A percentile compares a stretch with the other conserved stretches of the same genome.
These are phyloP conservation scores for Himalopsyche anomala DNA, from an alignment of 2,888 invertebrate species.

Conservation along the genomic window DNA sequence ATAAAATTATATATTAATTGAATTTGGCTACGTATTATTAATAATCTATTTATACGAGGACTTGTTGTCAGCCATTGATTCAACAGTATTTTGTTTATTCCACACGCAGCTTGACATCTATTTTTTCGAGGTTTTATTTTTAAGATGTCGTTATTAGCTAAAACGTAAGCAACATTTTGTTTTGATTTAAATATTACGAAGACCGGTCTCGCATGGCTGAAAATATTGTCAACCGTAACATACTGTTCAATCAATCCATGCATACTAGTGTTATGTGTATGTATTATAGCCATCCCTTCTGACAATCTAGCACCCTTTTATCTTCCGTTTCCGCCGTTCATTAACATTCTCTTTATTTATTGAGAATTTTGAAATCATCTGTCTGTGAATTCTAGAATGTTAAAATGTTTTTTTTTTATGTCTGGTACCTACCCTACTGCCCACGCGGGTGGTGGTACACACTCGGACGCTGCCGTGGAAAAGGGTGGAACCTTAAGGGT, in stretches of 20 bases:
- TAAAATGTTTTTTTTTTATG: conserved; percentile 54
- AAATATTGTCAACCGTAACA: too few relatives aligned
- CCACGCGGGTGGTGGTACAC: background rate
- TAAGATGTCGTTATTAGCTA: too few relatives aligned
- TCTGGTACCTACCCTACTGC: conserved; percentile 47
- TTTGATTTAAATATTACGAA: too few relatives aligned
- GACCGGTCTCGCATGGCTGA: too few relatives aligned
- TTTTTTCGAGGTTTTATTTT: too few relatives aligned
- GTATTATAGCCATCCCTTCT: background rate
- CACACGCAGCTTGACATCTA: too few relatives aligned
- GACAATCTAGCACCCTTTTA: conserved; percentile 8
- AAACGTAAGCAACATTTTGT: too few relatives aligned
- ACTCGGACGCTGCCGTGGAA: background rate
- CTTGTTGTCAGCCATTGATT: too few relatives aligned
- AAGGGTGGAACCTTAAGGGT: background rate
- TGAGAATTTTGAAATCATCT: conserved; percentile 65
- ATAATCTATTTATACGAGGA: too few relatives aligned
- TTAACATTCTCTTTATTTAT: conserved; percentile 66
- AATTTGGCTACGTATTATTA: too few relatives aligned
- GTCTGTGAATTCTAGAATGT: conserved; percentile 60
- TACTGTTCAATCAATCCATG: background rate
- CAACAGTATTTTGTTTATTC: too few relatives aligned
- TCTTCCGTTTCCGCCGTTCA: conserved; percentile 61
- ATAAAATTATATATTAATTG: too few relatives aligned
- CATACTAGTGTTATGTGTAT: background rate